Evolutionary conservation across 2,113 vertebrate genomes (phyloP).

Genomic region (human): GRCh38 chr1:111889501-111890000

Average conservation of each 20-base stretch:
- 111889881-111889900: neutral
- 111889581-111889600: too few relatives aligned
- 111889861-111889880: neutral
- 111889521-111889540: neutral
- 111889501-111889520: neutral
- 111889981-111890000: neutral
- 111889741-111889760: too few relatives aligned
- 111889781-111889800: too few relatives aligned
- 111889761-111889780: too few relatives aligned
- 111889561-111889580: too few relatives aligned
- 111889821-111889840: rapidly evolving
- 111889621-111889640: too few relatives aligned
- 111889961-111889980: neutral
- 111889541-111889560: neutral
- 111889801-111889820: neutral
- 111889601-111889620: too few relatives aligned
- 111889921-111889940: neutral
- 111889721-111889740: too few relatives aligned
- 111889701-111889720: too few relatives aligned
- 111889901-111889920: neutral
- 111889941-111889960: neutral
- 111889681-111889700: too few relatives aligned
- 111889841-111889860: neutral
- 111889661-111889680: too few relatives aligned
- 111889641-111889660: too few relatives aligned